Evolutionary conservation across 2,113 vertebrate species (phyloP).

Genomic region (Macquaria australasica): DNA sequence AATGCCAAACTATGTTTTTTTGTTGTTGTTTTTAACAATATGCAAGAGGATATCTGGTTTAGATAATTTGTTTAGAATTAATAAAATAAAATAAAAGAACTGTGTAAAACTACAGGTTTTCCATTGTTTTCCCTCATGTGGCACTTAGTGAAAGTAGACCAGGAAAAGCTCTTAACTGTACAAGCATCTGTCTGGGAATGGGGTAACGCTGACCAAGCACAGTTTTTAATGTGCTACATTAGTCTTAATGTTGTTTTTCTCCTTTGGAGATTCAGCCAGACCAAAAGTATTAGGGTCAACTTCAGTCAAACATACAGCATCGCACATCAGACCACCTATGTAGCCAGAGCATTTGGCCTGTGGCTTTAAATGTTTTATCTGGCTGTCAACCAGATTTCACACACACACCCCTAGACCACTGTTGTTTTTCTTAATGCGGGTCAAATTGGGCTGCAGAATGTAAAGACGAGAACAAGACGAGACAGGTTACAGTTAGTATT

Average conservation of each 20-base stretch:
- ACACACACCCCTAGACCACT: constrained; percentile 51
- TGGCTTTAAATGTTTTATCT: constrained; percentile 77
- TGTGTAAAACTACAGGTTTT: constrained; percentile 6
- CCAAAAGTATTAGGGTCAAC: constrained; percentile 63
- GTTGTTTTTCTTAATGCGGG: constrained; percentile 53
- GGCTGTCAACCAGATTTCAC: constrained; percentile 68
- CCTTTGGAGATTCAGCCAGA: constrained; percentile 61
- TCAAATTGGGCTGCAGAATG: constrained; percentile 46
- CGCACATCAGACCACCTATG: constrained; percentile 78
- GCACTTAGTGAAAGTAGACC: not conserved
- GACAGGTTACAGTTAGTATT: constrained; percentile 32
- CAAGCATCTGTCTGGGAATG: constrained; percentile 15
- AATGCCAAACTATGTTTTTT: not conserved
- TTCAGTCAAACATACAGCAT: constrained; percentile 24
- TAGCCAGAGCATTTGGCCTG: constrained; percentile 72
- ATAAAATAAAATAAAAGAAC: not conserved
- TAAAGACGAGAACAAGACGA: constrained; percentile 29
- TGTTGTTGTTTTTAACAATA: no score
- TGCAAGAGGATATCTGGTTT: not conserved
- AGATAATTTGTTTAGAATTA: not conserved
- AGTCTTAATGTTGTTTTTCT: constrained; percentile 67
- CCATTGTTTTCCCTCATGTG: constrained; percentile 7
- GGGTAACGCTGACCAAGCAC: constrained; percentile 52
- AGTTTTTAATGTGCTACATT: constrained; percentile 53
- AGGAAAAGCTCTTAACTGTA: constrained; percentile 46